Conservation (phyloP, 2,797 vertebrate genomes). For the Gastrophryne carolinensis region DNA sequence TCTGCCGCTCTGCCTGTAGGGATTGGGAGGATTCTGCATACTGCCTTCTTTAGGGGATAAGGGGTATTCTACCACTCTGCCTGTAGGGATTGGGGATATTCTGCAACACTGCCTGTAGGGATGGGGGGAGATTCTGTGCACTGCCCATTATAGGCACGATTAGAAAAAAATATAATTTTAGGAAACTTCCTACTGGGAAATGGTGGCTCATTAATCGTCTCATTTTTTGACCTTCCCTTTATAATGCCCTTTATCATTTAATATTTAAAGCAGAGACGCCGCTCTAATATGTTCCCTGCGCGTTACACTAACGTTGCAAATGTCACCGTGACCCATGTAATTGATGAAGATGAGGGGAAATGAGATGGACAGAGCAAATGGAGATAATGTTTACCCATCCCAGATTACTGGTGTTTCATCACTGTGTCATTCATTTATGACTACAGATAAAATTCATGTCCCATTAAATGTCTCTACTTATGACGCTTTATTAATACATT, state of each 20-base stretch:
- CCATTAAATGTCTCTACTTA: constrained; percentile 7
- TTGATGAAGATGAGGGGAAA: constrained; percentile 9
- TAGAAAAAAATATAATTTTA: too few relatives aligned
- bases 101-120: too few relatives aligned
- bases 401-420: constrained; percentile 1
- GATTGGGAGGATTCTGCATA: too few relatives aligned
- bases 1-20: too few relatives aligned
- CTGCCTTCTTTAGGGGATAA: too few relatives aligned
- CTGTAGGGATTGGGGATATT: too few relatives aligned
- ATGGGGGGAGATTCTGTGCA: too few relatives aligned
- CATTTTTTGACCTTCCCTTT: constrained; percentile 26
- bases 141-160: too few relatives aligned
- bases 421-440: constrained; percentile 30
- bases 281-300: constrained; percentile 3
- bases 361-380: constrained; percentile 7
- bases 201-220: too few relatives aligned
- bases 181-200: too few relatives aligned
- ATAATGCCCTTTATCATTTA: constrained; percentile 21
- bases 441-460: constrained; percentile 19
- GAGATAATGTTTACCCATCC: constrained; percentile 1
- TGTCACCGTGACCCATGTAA: constrained; percentile 29
- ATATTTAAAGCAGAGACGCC: constrained; percentile 8
- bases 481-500: constrained; percentile 8
- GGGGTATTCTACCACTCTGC: too few relatives aligned
- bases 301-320: constrained; percentile 4